phyloP scores from a whole-genome alignment of 2,888 invertebrate species.

The Cantharis nigra region DNA sequence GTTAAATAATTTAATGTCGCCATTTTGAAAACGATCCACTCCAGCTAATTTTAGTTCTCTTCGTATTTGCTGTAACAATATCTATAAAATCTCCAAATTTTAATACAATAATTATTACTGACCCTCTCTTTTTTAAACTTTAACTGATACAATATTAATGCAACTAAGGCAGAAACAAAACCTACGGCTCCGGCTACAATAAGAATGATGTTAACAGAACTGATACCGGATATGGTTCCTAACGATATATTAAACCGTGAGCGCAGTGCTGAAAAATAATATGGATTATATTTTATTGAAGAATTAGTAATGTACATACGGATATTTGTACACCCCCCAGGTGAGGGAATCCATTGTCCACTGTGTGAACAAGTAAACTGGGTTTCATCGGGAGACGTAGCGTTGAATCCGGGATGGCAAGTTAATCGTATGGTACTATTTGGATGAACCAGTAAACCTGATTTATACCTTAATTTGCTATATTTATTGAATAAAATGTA shows the following conservation, averaged over 20 bases:
- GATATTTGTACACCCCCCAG: not conserved
- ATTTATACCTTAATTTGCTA: not conserved
- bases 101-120: not conserved
- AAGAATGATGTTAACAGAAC: not conserved
- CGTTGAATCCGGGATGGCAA: not conserved
- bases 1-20: constrained; percentile 79
- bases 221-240: not conserved
- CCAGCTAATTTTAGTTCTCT: constrained; percentile 74
- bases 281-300: too few relatives aligned
- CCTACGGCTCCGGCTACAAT: not conserved
- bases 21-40: constrained; percentile 76
- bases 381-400: not conserved
- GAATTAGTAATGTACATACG: not conserved
- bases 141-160: not conserved
- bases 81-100: not conserved
- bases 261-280: too few relatives aligned
- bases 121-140: constrained; percentile 40
- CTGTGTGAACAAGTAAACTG: not conserved
- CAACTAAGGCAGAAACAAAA: not conserved
- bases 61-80: constrained; percentile 58
- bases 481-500: not conserved
- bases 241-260: not conserved
- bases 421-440: not conserved
- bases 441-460: not conserved
- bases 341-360: not conserved